Evolutionary conservation across 2,797 vertebrate species (phyloP).

Genomic region (Falco cherrug): DNA sequence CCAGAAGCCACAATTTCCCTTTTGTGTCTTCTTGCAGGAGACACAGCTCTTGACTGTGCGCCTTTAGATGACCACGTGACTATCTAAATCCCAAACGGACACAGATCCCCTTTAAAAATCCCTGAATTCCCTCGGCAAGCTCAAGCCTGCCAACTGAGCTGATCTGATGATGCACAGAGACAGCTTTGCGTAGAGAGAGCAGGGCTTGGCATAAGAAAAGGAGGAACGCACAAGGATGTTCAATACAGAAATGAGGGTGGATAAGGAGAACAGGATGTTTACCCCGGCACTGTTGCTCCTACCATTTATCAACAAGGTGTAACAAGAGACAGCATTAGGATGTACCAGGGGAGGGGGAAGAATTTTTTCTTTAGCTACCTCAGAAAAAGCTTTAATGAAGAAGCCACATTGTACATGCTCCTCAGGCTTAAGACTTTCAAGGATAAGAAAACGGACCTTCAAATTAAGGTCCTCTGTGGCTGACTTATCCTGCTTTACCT

Average conservation of each 20-base stretch:
- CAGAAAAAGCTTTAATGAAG: neutral
- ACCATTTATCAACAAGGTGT: neutral
- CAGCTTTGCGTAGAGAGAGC: neutral
- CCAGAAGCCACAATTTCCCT: neutral
- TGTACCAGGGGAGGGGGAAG: neutral
- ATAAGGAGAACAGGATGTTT: neutral
- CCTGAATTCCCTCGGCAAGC: neutral
- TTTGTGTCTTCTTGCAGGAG: neutral
- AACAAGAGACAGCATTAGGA: neutral
- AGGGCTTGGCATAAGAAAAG: neutral
- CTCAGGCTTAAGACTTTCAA: neutral
- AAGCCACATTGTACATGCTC: neutral
- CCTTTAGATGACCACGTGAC: neutral
- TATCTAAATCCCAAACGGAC: neutral
- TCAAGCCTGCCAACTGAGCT: neutral
- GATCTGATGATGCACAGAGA: fast-evolving
- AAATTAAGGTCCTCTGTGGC: neutral
- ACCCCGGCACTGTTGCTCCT: neutral
- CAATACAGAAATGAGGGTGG: fast-evolving
- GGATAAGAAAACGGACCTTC: neutral
- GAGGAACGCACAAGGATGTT: neutral
- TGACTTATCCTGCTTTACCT: neutral
- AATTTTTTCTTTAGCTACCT: neutral
- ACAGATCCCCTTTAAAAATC: neutral
- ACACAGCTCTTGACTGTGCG: fast-evolving